Percentiles rank a stretch among this genome's conserved stretches.
Evolutionary conservation across 2,113 vertebrate species (phyloP).

Genomic region (Epinephelus moara): DNA sequence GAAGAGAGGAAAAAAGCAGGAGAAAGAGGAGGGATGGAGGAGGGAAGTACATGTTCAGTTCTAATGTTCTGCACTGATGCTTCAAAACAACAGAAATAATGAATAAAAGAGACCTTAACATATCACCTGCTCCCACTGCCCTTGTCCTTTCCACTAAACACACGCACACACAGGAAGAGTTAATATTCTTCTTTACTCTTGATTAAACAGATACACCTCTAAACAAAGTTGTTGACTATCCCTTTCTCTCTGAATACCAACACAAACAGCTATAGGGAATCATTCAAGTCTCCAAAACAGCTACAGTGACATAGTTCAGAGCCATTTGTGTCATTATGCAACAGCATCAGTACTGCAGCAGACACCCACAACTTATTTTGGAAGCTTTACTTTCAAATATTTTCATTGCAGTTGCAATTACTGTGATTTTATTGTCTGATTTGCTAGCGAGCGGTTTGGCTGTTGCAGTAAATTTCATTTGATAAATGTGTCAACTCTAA

Average conservation of each 20-base stretch:
- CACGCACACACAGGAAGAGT: no score
- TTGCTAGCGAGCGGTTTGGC: background rate
- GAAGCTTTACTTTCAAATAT: background rate
- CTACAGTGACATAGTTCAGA: background rate
- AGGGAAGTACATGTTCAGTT: background rate
- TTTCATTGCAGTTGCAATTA: conserved; percentile 8
- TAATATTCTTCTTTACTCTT: no score
- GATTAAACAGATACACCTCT: no score
- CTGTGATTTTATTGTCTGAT: conserved; percentile 44
- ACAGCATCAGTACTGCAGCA: background rate
- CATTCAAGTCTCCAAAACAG: background rate
- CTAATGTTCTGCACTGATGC: background rate
- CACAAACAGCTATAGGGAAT: background rate
- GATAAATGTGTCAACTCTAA: conserved; percentile 23
- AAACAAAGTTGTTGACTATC: background rate
- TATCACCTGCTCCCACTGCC: no score
- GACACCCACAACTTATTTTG: conserved; percentile 1
- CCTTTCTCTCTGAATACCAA: background rate
- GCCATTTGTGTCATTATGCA: background rate
- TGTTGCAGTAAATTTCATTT: conserved; percentile 20
- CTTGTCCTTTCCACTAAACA: conserved; percentile 1
- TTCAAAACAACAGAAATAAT: conserved; percentile 15
- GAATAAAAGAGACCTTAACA: no score
- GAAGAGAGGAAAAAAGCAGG: background rate
- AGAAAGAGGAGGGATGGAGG: background rate